phyloP scores from a whole-genome alignment of 2,113 vertebrate genomes.

The Scatophagus argus region DNA sequence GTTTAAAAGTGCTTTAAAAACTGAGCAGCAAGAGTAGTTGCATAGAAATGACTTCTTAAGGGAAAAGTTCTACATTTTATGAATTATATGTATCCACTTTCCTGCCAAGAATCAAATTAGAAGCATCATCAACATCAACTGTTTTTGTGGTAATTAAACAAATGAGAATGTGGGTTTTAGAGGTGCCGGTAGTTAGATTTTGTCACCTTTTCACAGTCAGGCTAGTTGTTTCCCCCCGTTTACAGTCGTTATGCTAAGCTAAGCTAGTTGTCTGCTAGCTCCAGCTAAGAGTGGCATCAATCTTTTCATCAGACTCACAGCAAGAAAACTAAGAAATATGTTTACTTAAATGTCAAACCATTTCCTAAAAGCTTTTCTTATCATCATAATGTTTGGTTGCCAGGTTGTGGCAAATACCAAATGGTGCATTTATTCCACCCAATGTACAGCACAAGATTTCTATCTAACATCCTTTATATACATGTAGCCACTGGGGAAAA shows the following conservation, averaged over 20 bases:
- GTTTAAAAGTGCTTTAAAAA: not conserved
- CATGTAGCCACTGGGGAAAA: not conserved
- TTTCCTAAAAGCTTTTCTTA: not conserved
- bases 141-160: not conserved
- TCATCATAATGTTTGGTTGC: not conserved
- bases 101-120: not conserved
- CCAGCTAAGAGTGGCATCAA: too few relatives aligned
- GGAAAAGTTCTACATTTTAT: not conserved
- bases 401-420: not conserved
- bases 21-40: not conserved
- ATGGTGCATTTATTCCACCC: not conserved
- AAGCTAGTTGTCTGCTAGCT: not conserved
- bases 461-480: not conserved
- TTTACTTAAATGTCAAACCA: not conserved
- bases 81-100: not conserved
- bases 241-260: not conserved
- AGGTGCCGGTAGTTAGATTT: not conserved
- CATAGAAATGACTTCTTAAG: not conserved
- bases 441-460: too few relatives aligned
- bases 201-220: too few relatives aligned
- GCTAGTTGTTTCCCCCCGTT: not conserved
- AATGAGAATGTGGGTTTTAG: not conserved
- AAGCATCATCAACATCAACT: too few relatives aligned
- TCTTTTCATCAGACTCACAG: too few relatives aligned
- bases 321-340: too few relatives aligned